Evolutionary conservation across 2,113 vertebrate genomes (phyloP), one percentile per base, ranked within the genome.

Genomic region (Tachuris rubrigastra): DNA sequence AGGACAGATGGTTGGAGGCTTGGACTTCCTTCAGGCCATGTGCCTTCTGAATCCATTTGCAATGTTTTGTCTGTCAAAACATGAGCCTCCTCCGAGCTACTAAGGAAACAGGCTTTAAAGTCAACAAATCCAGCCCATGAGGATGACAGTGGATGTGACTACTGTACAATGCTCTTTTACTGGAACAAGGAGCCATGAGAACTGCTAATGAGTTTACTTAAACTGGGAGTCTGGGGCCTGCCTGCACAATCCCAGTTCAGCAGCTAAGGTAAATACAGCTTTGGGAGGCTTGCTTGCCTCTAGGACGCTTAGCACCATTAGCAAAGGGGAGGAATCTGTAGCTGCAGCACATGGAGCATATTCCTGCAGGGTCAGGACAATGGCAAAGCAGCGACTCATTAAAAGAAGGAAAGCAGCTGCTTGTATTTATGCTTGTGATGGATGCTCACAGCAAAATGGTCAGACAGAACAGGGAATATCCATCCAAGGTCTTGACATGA

Each of bases 401-500:
- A 44, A 73, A 82, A 65, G 68, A 92, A 81, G 83, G 62, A 71
- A 90, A 95, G 91, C 93, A 95, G 95, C 94, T 97, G 96, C 86
- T 95, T 87, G 80, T 81, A 89, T 95, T 96, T 95, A 84, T 50
- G 56, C 69, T 91, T 9, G 39, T 93, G 95, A 97, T 95, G 80
- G 94, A 97, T 97, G 91, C 89, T 95, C 84, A 56, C 80, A 81
- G 93, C 89, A 86, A 92, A 95, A 88, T 50, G 88, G 86, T 95
- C 92, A 93, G 96, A 95, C 93, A 96, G 86, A 87, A 87, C 69
- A 95, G 42, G 74, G 86, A 81, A n/a, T 59, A 84, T 89, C 89
- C 71, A 72, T 96, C 91, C 94, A 95, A 95, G 95, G 96, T 92
- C 96, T 95, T 94, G 94, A 93, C 96, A 95, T 80, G 94, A 93